A percentile compares a stretch with the other conserved stretches of the same genome.
These are phyloP conservation scores for Aphidoletes aphidimyza DNA, from an alignment of 2,888 invertebrate genomes.

Conservation along the genomic window DNA sequence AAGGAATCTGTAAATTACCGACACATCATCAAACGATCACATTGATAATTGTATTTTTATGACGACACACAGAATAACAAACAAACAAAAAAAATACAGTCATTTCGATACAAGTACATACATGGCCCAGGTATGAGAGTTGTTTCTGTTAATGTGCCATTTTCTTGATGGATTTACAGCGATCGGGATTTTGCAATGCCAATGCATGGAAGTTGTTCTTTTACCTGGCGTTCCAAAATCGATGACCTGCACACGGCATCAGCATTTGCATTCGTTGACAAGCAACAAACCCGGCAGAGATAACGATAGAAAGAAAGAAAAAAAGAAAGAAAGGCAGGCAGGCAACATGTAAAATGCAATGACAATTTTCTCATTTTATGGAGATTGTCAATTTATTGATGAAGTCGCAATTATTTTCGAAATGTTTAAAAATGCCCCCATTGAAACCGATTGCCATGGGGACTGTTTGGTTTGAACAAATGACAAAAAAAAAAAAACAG, in stretches of 20 bases:
- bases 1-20: slow-evolving; percentile 8
- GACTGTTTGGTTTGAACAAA: no score
- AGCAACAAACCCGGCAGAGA: no score
- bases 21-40: neutral
- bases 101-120: no score
- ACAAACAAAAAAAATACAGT: neutral
- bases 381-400: slow-evolving; percentile 19
- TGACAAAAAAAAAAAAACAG: neutral
- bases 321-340: no score
- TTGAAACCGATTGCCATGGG: neutral
- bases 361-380: no score
- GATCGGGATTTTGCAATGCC: neutral
- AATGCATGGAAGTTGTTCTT: neutral
- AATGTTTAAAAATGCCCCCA: neutral
- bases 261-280: neutral
- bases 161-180: neutral
- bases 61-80: neutral
- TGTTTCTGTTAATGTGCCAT: slow-evolving; percentile 6
- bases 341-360: no score
- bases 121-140: neutral
- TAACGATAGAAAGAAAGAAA: no score
- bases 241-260: neutral
- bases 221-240: neutral
- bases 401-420: neutral
- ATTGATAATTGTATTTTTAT: neutral